Conservation (phyloP, 1,140 invertebrate genomes). For the Cardiocondyla obscurior region DNA sequence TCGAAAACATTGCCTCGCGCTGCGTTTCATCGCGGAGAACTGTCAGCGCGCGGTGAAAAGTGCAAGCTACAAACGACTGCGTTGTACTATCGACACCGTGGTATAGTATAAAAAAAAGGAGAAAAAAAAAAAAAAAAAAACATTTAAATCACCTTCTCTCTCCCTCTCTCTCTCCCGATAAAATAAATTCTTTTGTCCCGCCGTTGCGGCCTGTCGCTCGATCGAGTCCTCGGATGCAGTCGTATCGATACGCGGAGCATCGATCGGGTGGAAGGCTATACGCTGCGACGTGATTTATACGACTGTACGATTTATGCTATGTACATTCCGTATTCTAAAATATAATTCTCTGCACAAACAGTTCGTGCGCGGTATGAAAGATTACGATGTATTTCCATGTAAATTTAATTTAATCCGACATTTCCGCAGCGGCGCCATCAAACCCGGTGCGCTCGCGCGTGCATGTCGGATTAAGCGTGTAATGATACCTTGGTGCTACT, state of each 20-base stretch:
- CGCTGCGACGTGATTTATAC: slow-evolving; percentile 29
- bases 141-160: slow-evolving; percentile 24
- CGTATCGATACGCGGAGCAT: slow-evolving; percentile 34
- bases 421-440: slow-evolving; percentile 22
- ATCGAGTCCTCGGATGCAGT: slow-evolving; percentile 32
- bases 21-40: slow-evolving; percentile 33
- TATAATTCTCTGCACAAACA: slow-evolving; percentile 39
- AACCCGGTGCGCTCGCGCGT: background rate
- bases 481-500: slow-evolving; percentile 10
- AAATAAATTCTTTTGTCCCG: slow-evolving; percentile 52
- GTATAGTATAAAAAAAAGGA: slow-evolving; percentile 27
- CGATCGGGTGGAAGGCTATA: slow-evolving; percentile 9
- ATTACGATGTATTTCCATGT: slow-evolving; percentile 45
- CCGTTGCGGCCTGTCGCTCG: background rate
- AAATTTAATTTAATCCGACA: slow-evolving; percentile 50
- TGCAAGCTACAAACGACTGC: slow-evolving; percentile 40
- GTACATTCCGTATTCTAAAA: slow-evolving; percentile 46
- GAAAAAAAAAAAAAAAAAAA: no score
- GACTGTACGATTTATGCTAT: slow-evolving; percentile 40
- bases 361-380: slow-evolving; percentile 36
- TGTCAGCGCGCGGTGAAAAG: slow-evolving; percentile 37
- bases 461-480: background rate
- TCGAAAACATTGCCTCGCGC: slow-evolving; percentile 15
- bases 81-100: slow-evolving; percentile 31
- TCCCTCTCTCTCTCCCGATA: background rate